Evolutionary conservation across 2,888 invertebrate genomes (phyloP).

Genomic region (Hydriomena furcata): DNA sequence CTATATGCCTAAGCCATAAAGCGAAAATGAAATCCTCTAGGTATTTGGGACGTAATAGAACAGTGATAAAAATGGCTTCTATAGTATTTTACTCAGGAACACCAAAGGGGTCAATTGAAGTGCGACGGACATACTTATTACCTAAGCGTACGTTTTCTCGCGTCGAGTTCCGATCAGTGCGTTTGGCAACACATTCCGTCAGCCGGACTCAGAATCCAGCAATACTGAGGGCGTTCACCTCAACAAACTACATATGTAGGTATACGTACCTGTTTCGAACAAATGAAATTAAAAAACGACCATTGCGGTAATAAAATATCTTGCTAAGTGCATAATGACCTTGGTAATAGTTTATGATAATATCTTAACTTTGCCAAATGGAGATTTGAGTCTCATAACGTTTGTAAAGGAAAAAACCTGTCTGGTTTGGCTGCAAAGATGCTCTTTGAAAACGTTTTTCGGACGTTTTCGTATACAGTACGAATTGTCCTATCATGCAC

Average conservation of each 20-base stretch:
- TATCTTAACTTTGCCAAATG: slow-evolving; percentile 6
- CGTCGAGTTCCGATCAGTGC: slow-evolving; percentile 71
- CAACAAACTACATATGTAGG: slow-evolving; percentile 46
- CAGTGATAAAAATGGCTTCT: background rate
- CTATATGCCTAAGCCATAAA: too few species aligned
- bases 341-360: slow-evolving; percentile 5
- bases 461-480: too few species aligned
- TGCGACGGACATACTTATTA: slow-evolving; percentile 50
- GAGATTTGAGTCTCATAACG: slow-evolving; percentile 1
- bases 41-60: background rate
- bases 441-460: too few species aligned
- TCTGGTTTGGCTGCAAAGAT: background rate
- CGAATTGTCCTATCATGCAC: too few species aligned
- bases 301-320: slow-evolving; percentile 4
- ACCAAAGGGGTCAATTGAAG: slow-evolving; percentile 15
- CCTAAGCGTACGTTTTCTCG: slow-evolving; percentile 60
- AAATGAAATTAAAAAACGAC: slow-evolving; percentile 33
- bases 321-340: slow-evolving; percentile 3
- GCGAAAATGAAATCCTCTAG: too few species aligned
- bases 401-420: slow-evolving; percentile 1
- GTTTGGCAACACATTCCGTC: slow-evolving; percentile 79
- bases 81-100: background rate
- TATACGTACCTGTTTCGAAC: slow-evolving; percentile 38
- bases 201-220: slow-evolving; percentile 63
- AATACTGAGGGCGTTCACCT: slow-evolving; percentile 66